Evolutionary conservation across 1,140 invertebrate genomes (phyloP).

Genomic region (Ephestia elutella): DNA sequence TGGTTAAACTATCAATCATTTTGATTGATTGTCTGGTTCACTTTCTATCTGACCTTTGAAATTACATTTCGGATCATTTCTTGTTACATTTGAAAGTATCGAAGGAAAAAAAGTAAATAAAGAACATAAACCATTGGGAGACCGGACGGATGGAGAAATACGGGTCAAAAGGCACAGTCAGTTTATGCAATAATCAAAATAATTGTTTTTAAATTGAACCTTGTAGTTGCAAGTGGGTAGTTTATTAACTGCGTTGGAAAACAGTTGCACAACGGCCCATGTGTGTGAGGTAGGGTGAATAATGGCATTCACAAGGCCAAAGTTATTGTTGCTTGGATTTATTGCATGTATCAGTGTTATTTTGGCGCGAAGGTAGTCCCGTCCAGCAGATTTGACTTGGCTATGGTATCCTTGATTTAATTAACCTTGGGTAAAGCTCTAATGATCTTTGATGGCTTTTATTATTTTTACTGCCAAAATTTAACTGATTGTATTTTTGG

Average conservation of each 20-base stretch:
- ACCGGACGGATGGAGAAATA: neutral
- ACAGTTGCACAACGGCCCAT: neutral
- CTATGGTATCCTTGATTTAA: no score
- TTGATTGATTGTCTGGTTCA: no score
- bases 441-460: no score
- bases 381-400: no score
- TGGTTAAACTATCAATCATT: no score
- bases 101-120: no score
- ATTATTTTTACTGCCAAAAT: no score
- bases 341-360: neutral
- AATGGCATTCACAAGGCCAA: neutral
- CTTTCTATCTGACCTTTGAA: no score
- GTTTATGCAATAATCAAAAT: neutral
- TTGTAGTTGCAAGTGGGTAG: neutral
- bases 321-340: neutral
- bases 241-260: neutral
- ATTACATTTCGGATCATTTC: no score
- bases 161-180: neutral
- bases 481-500: no score
- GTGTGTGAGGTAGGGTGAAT: neutral
- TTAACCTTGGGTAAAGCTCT: no score
- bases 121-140: neutral
- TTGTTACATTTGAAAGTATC: no score
- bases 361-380: neutral
- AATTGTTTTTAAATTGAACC: conserved; percentile 10